A percentile compares a stretch with the other conserved stretches of the same genome.
Evolutionary conservation across 1,140 invertebrate genomes (phyloP).

Genomic region (Drosophila repleta): DNA sequence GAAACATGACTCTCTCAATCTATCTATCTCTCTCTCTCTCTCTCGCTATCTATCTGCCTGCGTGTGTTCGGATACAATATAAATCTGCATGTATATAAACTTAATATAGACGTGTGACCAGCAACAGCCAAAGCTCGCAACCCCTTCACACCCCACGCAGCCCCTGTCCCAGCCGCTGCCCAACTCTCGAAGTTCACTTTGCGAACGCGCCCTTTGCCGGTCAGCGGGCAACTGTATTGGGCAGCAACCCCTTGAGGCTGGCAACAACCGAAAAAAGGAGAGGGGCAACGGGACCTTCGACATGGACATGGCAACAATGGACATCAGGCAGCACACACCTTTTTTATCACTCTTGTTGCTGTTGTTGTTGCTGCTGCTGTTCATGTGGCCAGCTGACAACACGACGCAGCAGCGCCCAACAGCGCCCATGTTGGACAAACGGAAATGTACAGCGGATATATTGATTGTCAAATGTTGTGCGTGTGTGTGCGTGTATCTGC

Average conservation of each 20-base stretch:
- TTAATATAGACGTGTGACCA: conserved; percentile 20
- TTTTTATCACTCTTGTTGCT: conserved; percentile 36
- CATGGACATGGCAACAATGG: conserved; percentile 57
- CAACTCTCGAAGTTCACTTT: conserved; percentile 1
- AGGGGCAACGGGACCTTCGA: not conserved
- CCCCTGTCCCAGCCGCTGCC: not conserved
- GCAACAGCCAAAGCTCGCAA: not conserved
- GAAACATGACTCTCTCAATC: not conserved
- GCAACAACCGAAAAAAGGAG: not conserved
- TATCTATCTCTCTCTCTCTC: not conserved
- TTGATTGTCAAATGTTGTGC: conserved; percentile 67
- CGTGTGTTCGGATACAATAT: conserved; percentile 1
- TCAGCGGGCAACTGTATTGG: conserved; percentile 2
- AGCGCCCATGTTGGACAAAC: conserved; percentile 46
- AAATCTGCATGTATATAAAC: conserved; percentile 18
- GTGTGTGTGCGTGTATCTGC: conserved; percentile 12
- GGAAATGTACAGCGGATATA: conserved; percentile 80
- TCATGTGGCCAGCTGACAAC: conserved; percentile 46
- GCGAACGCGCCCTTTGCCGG: conserved; percentile 26
- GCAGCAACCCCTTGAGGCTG: conserved; percentile 37
- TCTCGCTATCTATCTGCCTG: not conserved
- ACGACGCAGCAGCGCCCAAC: conserved; percentile 13
- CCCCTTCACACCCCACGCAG: too few relatives aligned
- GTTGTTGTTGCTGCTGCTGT: conserved; percentile 19
- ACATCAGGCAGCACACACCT: conserved; percentile 55